Percentiles rank a stretch among this genome's conserved stretches.
phyloP scores from a whole-genome alignment of 2,888 invertebrate species.

The Lasioglossum leucozonium region DNA sequence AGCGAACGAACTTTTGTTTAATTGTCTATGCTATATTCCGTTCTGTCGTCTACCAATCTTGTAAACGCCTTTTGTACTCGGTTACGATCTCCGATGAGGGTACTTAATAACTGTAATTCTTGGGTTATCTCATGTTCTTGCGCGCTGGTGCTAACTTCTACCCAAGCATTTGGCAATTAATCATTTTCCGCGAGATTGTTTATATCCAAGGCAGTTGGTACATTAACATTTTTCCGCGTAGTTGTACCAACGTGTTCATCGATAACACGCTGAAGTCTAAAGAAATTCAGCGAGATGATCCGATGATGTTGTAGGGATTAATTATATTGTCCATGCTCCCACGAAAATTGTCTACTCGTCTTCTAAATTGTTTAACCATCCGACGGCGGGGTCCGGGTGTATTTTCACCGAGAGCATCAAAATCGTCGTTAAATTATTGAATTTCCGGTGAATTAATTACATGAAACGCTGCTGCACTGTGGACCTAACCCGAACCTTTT shows the following conservation, averaged over 20 bases:
- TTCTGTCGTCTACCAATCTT: not conserved
- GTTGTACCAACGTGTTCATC: not conserved
- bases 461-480: not conserved
- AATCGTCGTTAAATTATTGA: too few species aligned
- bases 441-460: not conserved
- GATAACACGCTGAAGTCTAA: not conserved
- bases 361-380: not conserved
- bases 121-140: not conserved
- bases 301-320: not conserved
- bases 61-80: not conserved
- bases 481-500: not conserved
- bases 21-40: not conserved
- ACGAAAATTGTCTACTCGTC: not conserved
- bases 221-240: not conserved
- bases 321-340: not conserved
- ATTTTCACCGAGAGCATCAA: not conserved
- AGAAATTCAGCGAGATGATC: not conserved
- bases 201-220: not conserved
- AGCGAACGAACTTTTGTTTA: not conserved
- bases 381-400: not conserved
- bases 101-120: constrained; percentile 15
- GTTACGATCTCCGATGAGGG: not conserved
- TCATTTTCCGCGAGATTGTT: not conserved
- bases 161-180: not conserved
- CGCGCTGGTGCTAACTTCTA: not conserved